Conservation (phyloP, 1,140 invertebrate species). For the honey bee (Apis mellifera) region DNA sequence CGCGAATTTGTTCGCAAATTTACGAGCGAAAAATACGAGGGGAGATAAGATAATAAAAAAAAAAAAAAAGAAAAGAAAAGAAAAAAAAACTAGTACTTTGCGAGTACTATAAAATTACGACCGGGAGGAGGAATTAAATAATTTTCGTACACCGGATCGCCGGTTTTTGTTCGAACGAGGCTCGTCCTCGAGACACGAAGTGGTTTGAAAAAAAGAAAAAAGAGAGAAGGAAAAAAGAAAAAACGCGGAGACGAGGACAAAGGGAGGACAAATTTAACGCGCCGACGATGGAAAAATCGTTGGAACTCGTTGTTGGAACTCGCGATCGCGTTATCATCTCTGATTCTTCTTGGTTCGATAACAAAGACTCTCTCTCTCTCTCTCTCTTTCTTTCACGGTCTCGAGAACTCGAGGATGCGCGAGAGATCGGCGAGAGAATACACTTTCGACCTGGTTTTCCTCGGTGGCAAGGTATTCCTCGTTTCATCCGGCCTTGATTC, state of each 20-base stretch:
- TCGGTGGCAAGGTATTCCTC: not conserved
- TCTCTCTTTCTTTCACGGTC: no score
- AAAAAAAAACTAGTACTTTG: not conserved
- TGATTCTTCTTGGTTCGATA: not conserved
- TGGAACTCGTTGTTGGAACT: not conserved
- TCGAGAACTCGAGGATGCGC: not conserved
- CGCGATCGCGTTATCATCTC: not conserved
- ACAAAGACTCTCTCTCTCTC: not conserved
- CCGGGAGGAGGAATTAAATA: not conserved
- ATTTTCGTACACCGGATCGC: no score
- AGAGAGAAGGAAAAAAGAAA: no score
- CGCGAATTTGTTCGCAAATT: constrained; percentile 29
- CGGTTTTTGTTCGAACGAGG: no score
- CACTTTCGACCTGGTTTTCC: constrained; percentile 3
- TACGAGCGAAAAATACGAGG: not conserved
- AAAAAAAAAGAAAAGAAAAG: not conserved
- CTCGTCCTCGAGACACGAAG: no score
- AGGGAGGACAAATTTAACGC: not conserved
- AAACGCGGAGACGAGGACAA: not conserved
- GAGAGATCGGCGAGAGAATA: not conserved
- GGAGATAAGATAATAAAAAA: no score
- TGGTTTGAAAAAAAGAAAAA: no score
- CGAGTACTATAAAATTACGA: constrained; percentile 1
- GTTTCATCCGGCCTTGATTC: not conserved
- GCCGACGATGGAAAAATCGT: not conserved